These are phyloP conservation scores for Quadroppia sp. DNA, from an alignment of 2,888 invertebrate species.

Conservation along the genomic window DNA sequence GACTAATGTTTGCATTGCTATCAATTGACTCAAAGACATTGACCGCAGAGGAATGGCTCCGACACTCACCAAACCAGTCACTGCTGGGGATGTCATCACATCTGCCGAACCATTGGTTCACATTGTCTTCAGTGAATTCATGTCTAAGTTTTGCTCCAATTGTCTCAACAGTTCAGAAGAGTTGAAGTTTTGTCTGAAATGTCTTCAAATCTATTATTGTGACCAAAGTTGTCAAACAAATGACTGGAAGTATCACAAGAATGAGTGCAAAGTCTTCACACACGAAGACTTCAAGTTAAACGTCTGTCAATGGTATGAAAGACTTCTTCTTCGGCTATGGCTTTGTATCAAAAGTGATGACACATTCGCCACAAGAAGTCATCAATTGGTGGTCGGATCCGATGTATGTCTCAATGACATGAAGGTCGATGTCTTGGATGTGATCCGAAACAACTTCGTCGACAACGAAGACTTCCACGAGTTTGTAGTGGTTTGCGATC, in stretches of 20 bases:
- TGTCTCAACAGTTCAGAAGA: background rate
- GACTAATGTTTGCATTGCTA: too few species aligned
- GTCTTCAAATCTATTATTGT: constrained; percentile 2
- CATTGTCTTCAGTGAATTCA: background rate
- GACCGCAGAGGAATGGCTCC: background rate
- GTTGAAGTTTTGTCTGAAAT: background rate
- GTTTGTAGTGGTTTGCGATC: background rate
- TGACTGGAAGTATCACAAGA: background rate
- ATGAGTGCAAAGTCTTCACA: background rate
- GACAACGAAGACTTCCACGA: background rate
- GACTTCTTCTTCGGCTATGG: background rate
- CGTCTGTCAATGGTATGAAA: background rate
- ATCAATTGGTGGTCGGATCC: background rate
- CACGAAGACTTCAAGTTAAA: background rate
- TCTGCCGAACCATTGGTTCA: background rate
- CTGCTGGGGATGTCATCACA: background rate
- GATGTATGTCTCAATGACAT: background rate
- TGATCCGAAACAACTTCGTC: background rate
- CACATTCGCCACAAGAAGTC: background rate
- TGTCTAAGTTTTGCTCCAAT: background rate
- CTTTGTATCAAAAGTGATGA: background rate
- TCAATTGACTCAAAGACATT: too few species aligned
- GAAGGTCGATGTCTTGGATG: background rate
- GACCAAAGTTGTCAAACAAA: background rate
- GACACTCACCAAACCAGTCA: background rate